Conservation (phyloP, 2,113 vertebrate species). For the Sciurus niger region DNA sequence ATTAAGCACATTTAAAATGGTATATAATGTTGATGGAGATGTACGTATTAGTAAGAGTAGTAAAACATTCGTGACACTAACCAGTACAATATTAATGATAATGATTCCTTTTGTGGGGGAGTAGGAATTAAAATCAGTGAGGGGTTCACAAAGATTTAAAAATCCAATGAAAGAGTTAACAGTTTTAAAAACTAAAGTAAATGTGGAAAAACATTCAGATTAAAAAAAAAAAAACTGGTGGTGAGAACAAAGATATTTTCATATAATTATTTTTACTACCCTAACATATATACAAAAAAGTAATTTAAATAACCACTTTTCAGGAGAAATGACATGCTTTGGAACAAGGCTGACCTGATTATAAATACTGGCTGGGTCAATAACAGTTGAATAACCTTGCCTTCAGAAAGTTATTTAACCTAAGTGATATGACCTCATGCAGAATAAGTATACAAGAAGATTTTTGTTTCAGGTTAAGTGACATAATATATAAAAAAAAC, state of each 20-base stretch:
- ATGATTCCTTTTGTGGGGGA: neutral
- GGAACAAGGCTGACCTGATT: neutral
- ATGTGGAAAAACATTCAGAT: constrained; percentile 6
- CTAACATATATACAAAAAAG: neutral
- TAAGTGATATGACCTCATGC: neutral
- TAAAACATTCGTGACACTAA: neutral
- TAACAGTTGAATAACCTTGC: neutral
- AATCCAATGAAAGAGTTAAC: neutral
- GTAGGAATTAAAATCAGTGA: neutral
- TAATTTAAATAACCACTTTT: neutral
- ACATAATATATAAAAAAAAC: neutral
- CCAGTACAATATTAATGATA: neutral
- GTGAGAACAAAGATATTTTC: neutral
- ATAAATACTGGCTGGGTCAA: neutral
- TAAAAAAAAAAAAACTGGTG: neutral
- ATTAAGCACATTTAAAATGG: neutral
- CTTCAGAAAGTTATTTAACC: neutral
- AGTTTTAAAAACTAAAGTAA: constrained; percentile 23
- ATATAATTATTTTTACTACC: neutral
- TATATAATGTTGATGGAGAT: neutral
- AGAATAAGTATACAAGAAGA: neutral
- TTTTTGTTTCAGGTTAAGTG: constrained; percentile 12
- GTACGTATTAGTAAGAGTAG: neutral
- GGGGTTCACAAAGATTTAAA: neutral
- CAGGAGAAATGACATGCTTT: neutral